Conservation (phyloP, 2,797 vertebrate genomes). For the Allobates femoralis region DNA sequence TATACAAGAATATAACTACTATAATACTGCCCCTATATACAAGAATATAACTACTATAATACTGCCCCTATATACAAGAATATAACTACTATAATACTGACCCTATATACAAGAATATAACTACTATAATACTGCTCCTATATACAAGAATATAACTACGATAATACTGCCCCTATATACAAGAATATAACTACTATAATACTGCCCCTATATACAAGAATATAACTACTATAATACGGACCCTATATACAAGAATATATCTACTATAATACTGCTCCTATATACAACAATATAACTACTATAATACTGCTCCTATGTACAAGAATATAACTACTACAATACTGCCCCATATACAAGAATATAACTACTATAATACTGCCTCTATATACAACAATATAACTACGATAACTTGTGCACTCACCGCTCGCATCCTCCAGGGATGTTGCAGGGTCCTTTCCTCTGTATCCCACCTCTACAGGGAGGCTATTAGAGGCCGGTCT, state of each 20-base stretch:
- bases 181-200: slow-evolving; percentile 17
- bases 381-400: too few relatives aligned
- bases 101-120: too few relatives aligned
- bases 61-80: neutral
- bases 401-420: neutral
- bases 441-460: neutral
- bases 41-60: neutral
- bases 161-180: neutral
- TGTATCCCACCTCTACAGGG: neutral
- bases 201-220: neutral
- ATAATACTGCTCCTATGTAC: too few relatives aligned
- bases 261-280: too few relatives aligned
- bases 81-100: too few relatives aligned
- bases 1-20: neutral
- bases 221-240: slow-evolving; percentile 5
- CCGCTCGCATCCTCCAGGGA: neutral
- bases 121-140: too few relatives aligned
- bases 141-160: too few relatives aligned
- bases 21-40: neutral
- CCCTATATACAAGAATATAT: too few relatives aligned
- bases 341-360: too few relatives aligned
- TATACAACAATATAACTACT: too few relatives aligned
- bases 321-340: too few relatives aligned
- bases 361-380: too few relatives aligned
- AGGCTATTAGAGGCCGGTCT: slow-evolving; percentile 10